Conservation (phyloP, 2,797 vertebrate genomes). For the Micrastur ruficollis region DNA sequence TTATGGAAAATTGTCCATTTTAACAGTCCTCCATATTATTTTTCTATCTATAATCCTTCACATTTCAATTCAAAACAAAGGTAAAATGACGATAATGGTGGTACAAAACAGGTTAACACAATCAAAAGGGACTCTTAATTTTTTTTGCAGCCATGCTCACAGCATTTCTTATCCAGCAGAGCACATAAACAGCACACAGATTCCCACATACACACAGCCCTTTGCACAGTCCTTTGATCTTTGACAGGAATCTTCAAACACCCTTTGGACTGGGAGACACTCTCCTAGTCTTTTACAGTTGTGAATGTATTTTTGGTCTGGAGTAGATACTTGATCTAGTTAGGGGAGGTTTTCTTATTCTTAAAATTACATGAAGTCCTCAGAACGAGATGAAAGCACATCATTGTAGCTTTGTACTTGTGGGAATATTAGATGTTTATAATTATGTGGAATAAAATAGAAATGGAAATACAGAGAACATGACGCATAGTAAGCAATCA, state of each 20-base stretch:
- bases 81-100: neutral
- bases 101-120: neutral
- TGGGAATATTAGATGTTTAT: neutral
- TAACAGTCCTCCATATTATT: neutral
- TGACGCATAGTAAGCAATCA: neutral
- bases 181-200: neutral
- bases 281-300: neutral
- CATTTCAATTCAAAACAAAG: neutral
- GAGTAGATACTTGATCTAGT: neutral
- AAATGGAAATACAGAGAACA: neutral
- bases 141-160: neutral
- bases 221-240: slow-evolving; percentile 19
- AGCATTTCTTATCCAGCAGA: slow-evolving; percentile 9
- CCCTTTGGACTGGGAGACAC: neutral
- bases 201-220: neutral
- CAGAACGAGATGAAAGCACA: slow-evolving; percentile 24
- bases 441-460: neutral
- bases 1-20: neutral
- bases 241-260: slow-evolving; percentile 15
- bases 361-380: neutral
- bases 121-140: neutral
- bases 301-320: neutral
- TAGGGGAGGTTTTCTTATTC: neutral
- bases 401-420: neutral
- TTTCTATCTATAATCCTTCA: neutral